Conservation (phyloP, 2,797 vertebrate species). For the Trachurus trachurus region DNA sequence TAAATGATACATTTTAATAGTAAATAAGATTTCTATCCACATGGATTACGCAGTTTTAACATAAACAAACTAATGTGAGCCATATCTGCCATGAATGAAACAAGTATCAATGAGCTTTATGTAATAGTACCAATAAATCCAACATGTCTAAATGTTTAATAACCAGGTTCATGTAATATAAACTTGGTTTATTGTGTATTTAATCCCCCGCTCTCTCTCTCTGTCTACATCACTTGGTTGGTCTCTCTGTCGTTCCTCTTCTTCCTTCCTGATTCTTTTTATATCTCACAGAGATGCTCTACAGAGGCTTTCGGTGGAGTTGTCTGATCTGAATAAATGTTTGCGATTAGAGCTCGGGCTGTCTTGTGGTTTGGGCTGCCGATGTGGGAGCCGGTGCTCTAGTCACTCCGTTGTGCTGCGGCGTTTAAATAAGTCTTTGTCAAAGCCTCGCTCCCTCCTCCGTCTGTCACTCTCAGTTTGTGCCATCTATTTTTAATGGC, state of each 20-base stretch:
- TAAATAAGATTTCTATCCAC: too few relatives aligned
- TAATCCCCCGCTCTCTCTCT: slow-evolving; percentile 8
- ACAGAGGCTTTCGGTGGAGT: slow-evolving; percentile 60
- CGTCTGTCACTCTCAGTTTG: slow-evolving; percentile 74
- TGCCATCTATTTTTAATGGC: slow-evolving; percentile 72
- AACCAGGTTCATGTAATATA: too few relatives aligned
- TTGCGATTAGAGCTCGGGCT: slow-evolving; percentile 75
- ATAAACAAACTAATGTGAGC: neutral
- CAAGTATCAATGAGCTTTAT: neutral
- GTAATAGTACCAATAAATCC: neutral
- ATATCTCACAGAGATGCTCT: slow-evolving; percentile 64
- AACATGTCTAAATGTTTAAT: neutral
- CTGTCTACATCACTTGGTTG: slow-evolving; percentile 28
- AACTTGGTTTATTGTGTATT: neutral
- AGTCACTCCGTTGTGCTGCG: slow-evolving; percentile 43
- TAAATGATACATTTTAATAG: neutral
- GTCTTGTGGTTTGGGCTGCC: slow-evolving; percentile 70
- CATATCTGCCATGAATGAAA: neutral
- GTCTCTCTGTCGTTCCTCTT: slow-evolving; percentile 35
- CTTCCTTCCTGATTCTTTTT: slow-evolving; percentile 64
- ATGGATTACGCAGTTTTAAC: neutral
- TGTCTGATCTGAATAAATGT: slow-evolving; percentile 84
- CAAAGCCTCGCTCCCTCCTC: slow-evolving; percentile 32
- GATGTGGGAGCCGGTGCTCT: slow-evolving; percentile 54
- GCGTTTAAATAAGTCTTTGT: slow-evolving; percentile 76